Evolutionary conservation across 2,888 invertebrate species (phyloP), one percentile per base, ranked within the genome.

Genomic region (Hyalella azteca): DNA sequence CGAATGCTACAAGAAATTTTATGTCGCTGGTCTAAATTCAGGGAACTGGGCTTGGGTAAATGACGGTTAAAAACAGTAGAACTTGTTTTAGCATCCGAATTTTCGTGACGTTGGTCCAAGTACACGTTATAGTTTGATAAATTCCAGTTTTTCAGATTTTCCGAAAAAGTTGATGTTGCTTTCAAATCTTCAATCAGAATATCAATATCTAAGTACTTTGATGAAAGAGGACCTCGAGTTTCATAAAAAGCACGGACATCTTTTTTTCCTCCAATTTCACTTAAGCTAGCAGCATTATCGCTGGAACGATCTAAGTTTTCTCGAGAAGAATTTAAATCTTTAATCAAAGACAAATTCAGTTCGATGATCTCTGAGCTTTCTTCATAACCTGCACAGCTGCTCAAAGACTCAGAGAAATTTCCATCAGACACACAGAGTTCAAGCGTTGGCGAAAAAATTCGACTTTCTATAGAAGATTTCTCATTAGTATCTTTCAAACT

Each of bases 351-450:
- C n/a, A 66, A 22, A 36, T 66, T 66, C 66, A 66, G 36, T 66
- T 36, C 19, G 36, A 66, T 66, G 32, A 66, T 66, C 66, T 66
- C 66, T n/a, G 36, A 66, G 36, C 66, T 66, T 66, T 36, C 13
- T 66, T 66, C 66, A 36, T 66, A 66, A 66, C 66, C 36, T 32
- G 13, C 5, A 36, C 7, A 66, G 36, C 4, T 39, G 32, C 36
- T 39, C 66, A 29, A 11, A n/a, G 66, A n/a, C 36, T 66, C 39
- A 9, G 19, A 13, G 15, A 36, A 29, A 36, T 54, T 54, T 54
- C 29, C 26, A 54, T 29, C n/a, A n/a, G n/a, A n/a, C n/a, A n/a
- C n/a, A n/a, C n/a, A n/a, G n/a, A n/a, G n/a, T n/a, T n/a, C n/a
- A n/a, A n/a, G n/a, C n/a, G n/a, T n/a, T n/a, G n/a, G n/a, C 3